Percentiles rank a stretch among this genome's conserved stretches.
Conservation (phyloP, 2,113 vertebrate species). For the Gila orcuttii region DNA sequence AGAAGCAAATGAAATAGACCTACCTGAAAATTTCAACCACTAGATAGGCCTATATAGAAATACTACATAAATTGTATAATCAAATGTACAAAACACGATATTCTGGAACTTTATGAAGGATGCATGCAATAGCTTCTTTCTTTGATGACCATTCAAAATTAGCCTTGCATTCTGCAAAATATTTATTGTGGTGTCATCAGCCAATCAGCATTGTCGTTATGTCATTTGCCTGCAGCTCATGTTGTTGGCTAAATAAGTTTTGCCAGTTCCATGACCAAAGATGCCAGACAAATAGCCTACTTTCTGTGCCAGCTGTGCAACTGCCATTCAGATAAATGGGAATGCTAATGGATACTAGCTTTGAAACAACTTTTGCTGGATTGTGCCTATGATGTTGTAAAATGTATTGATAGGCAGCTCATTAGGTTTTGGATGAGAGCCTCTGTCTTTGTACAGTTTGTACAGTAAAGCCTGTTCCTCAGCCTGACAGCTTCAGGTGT, state of each 20-base stretch:
- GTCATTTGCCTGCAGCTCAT: not conserved
- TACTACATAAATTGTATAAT: too few relatives aligned
- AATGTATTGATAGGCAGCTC: slow-evolving; percentile 3
- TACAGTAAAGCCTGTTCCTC: not conserved
- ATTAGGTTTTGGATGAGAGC: not conserved
- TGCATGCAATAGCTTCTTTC: not conserved
- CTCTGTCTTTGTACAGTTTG: too few relatives aligned
- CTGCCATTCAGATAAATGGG: not conserved
- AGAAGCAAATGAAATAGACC: too few relatives aligned
- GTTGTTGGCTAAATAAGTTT: not conserved
- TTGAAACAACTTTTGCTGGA: not conserved
- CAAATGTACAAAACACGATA: too few relatives aligned
- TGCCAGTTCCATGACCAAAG: not conserved
- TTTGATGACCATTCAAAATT: not conserved
- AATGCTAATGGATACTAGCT: slow-evolving; percentile 3
- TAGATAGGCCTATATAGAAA: too few relatives aligned
- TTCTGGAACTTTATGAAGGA: not conserved
- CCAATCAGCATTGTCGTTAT: not conserved
- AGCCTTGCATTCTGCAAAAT: not conserved
- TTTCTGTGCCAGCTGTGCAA: slow-evolving; percentile 4
- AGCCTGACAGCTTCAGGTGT: not conserved
- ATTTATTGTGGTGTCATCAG: not conserved
- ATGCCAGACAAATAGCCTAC: not conserved
- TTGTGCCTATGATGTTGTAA: not conserved
- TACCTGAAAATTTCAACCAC: too few relatives aligned